Percentiles rank a stretch among this genome's conserved stretches.
These are phyloP conservation scores for Synodontis membranacea DNA, from an alignment of 2,113 vertebrate genomes.

Conservation along the genomic window DNA sequence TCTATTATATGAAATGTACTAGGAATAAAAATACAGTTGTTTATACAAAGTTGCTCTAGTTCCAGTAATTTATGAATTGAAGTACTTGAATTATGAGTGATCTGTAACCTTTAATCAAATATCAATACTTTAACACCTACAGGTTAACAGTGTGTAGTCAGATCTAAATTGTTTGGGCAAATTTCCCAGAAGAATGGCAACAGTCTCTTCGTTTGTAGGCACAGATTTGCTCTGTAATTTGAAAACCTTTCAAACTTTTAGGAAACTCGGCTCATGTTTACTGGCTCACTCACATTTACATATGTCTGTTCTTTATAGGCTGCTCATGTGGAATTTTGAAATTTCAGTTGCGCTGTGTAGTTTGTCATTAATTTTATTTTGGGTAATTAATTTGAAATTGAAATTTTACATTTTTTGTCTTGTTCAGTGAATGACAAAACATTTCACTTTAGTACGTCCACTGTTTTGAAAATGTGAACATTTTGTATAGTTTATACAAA, in stretches of 20 bases:
- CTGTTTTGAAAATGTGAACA: neutral
- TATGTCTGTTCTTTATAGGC: neutral
- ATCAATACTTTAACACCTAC: conserved; percentile 17
- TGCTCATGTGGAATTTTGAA: neutral
- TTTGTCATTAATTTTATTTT: neutral
- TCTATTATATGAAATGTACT: neutral
- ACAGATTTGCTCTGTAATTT: conserved; percentile 22
- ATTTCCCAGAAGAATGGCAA: conserved; percentile 21
- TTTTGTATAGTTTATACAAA: conserved; percentile 1
- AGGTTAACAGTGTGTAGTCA: conserved; percentile 15
- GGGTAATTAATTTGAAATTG: too few relatives aligned
- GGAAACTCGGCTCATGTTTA: conserved; percentile 1
- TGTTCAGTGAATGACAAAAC: neutral
- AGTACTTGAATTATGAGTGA: neutral
- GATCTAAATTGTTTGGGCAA: conserved; percentile 16
- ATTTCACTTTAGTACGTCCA: neutral
- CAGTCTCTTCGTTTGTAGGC: neutral
- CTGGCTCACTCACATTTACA: neutral
- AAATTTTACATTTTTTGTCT: neutral
- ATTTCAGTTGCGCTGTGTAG: neutral
- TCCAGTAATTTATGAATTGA: neutral
- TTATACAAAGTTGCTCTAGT: neutral
- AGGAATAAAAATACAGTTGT: neutral
- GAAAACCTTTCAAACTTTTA: conserved; percentile 16
- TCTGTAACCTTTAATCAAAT: neutral